These are phyloP conservation scores for Ctenochaetus hawaiiensis DNA, from an alignment of 2,797 vertebrate species.

Conservation along the genomic window DNA sequence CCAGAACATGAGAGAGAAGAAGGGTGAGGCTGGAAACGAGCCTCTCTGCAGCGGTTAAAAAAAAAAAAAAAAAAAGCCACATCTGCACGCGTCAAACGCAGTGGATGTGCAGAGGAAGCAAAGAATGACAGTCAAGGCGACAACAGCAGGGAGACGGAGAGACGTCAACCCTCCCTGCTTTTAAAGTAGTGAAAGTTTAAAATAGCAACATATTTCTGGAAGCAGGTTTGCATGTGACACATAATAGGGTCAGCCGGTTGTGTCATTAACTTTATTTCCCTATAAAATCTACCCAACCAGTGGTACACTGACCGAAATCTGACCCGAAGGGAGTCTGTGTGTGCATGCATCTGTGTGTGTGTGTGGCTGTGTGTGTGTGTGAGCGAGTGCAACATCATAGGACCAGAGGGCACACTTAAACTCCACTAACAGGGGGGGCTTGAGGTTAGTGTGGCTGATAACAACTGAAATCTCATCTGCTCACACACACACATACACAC, in stretches of 20 bases:
- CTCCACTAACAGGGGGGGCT: conserved; percentile 37
- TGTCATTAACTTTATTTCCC: conserved; percentile 22
- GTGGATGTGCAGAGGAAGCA: not conserved
- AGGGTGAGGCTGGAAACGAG: conserved; percentile 36
- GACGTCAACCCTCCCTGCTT: not conserved
- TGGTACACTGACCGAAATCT: conserved; percentile 59
- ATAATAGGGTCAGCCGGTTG: conserved; percentile 5
- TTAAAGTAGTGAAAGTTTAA: not conserved
- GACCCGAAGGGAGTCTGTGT: conserved; percentile 35
- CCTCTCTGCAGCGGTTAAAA: conserved; percentile 12
- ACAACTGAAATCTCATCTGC: conserved; percentile 33
- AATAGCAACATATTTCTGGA: not conserved
- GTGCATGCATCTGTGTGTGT: conserved; percentile 24
- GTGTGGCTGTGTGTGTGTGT: not conserved
- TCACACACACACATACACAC: conserved; percentile 23
- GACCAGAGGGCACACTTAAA: conserved; percentile 62
- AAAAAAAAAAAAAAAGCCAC: conserved; percentile 26
- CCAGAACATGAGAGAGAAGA: conserved; percentile 6
- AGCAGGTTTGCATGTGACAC: conserved; percentile 3
- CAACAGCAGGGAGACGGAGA: not conserved
- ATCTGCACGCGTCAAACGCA: conserved; percentile 30
- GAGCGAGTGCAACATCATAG: conserved; percentile 45
- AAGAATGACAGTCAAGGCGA: not conserved
- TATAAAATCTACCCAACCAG: conserved; percentile 22
- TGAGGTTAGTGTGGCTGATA: conserved; percentile 45